Evolutionary conservation across 2,113 vertebrate species (phyloP), one percentile per base, ranked within the genome.

Genomic region (Cyanoramphus novaezelandiae): DNA sequence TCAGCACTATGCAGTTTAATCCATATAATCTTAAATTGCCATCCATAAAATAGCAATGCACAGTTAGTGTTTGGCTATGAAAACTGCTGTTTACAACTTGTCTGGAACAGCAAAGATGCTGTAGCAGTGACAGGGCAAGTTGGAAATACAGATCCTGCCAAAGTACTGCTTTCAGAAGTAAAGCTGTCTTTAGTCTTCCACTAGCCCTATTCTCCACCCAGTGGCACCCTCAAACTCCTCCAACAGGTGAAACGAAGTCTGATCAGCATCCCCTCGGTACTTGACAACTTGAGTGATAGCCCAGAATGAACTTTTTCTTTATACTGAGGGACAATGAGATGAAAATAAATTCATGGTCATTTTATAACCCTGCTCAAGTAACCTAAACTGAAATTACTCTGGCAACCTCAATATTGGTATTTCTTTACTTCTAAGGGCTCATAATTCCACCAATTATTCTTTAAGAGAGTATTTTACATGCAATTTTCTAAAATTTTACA

Each of bases 1-100:
- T 95, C 72, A 88, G 31, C 41, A 63, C 13, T 88, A 90, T 52
- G 19, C 10, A 63, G 21, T 39, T 88, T 74, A 62, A 80, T 91
- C 59, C 64, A 10, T 28, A 15, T 4, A 23, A 5, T 62, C 43
- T 76, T 76, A 76, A 88, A 91, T 46, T 39, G 16, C 9, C 13
- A 53, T 21, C 8, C 19, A 70, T 88, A 91, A 88, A 91, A 84
- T 5, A 87, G 7, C 25, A 83, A 72, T 24, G 41, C 14, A 62
- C 16, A 49, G 13, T 57, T 77, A 86, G 21, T 59, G 31, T 20
- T n/a, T 67, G 19, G 27, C 15, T 72, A 17, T 55, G 59, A 76
- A 84, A 86, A 62, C 44, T 69, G 76, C 25, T 41, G 29, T 72
- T 92, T 76, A 27, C 27, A 65, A 44, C 18, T 91, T 69, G 3